phyloP scores from a whole-genome alignment of 2,888 invertebrate species.

The Acanthoscelides obtectus region DNA sequence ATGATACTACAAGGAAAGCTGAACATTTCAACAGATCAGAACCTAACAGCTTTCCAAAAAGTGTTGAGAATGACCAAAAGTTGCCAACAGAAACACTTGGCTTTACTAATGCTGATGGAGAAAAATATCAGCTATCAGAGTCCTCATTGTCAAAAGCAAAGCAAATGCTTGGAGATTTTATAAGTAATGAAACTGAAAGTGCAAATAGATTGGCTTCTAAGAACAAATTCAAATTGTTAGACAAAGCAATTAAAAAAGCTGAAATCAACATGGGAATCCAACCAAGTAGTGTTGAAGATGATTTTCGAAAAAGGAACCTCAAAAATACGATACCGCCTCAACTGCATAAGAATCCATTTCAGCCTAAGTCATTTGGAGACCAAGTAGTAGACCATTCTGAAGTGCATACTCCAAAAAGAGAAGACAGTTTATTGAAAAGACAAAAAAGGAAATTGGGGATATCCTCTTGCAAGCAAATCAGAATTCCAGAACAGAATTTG shows the following conservation, averaged over 20 bases:
- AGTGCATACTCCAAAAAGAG: not conserved
- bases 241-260: constrained; percentile 4
- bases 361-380: not conserved
- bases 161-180: constrained; percentile 3
- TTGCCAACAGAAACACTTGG: constrained; percentile 27
- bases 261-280: constrained; percentile 1
- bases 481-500: constrained; percentile 33
- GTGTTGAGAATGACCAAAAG: not conserved
- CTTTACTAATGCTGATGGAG: constrained; percentile 41
- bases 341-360: not conserved
- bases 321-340: not conserved
- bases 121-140: constrained; percentile 27
- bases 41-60: not conserved
- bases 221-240: constrained; percentile 8
- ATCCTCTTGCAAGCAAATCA: constrained; percentile 33
- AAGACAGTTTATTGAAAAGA: not conserved
- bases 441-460: constrained; percentile 33
- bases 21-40: not conserved
- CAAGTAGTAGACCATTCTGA: not conserved
- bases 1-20: not conserved
- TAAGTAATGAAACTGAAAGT: constrained; percentile 42
- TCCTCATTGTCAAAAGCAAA: constrained; percentile 6
- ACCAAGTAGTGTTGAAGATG: not conserved
- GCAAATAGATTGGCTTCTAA: constrained; percentile 1
- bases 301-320: not conserved